A percentile compares a stretch with the other conserved stretches of the same genome.
These are phyloP conservation scores for Pteronura brasiliensis DNA, from an alignment of 2,113 vertebrate species.

Conservation along the genomic window DNA sequence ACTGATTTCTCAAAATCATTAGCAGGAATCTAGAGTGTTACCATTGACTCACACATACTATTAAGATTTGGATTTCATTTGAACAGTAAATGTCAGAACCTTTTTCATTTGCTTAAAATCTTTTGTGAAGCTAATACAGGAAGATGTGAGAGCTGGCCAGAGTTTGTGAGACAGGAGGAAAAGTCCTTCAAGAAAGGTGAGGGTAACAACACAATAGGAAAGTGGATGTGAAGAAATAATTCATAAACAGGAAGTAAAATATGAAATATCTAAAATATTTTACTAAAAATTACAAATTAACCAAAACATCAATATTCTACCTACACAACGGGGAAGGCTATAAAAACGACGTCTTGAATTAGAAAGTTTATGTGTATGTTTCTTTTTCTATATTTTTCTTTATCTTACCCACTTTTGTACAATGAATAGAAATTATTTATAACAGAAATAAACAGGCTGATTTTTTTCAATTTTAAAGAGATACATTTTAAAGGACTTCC, in stretches of 20 bases:
- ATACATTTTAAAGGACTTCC: background rate
- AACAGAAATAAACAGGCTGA: background rate
- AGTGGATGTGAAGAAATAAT: background rate
- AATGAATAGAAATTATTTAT: background rate
- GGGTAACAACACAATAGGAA: background rate
- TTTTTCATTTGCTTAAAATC: background rate
- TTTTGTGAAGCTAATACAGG: background rate
- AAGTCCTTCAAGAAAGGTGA: background rate
- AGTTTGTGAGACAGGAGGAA: background rate
- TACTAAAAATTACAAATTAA: background rate
- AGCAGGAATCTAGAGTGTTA: background rate
- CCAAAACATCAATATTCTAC: background rate
- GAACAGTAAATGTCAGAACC: background rate
- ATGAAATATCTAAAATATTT: background rate
- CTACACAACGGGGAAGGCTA: background rate
- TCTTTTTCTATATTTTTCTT: background rate
- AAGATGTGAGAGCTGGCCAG: background rate
- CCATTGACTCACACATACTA: background rate
- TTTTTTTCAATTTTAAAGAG: background rate
- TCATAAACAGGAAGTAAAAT: background rate
- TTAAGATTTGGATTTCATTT: background rate
- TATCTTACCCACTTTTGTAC: background rate
- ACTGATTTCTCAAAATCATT: slow-evolving; percentile 26
- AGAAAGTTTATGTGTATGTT: background rate
- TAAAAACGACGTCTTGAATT: background rate